Evolutionary conservation across 2,797 vertebrate genomes (phyloP).

Genomic region (Enteromius afrohamiltoni): DNA sequence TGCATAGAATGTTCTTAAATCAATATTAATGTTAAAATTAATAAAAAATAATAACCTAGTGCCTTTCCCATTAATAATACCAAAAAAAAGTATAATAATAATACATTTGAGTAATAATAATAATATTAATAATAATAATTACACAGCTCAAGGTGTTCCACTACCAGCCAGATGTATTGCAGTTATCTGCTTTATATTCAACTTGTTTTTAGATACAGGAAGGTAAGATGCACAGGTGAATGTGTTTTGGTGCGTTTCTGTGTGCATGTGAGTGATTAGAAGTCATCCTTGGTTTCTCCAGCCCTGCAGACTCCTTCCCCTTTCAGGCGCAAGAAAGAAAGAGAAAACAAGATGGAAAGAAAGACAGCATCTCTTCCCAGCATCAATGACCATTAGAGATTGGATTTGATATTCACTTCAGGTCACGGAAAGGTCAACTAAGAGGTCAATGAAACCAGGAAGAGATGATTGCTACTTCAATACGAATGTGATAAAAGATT

Average conservation of each 20-base stretch:
- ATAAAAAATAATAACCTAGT: not conserved
- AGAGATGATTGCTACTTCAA: slow-evolving; percentile 3
- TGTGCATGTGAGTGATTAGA: slow-evolving; percentile 21
- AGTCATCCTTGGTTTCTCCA: slow-evolving; percentile 47
- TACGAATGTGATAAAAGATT: not conserved
- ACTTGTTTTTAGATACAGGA: not conserved
- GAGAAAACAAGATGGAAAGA: slow-evolving; percentile 15
- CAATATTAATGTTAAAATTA: not conserved
- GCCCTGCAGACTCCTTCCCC: slow-evolving; percentile 45
- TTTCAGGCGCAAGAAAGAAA: slow-evolving; percentile 36
- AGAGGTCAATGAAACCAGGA: slow-evolving; percentile 22
- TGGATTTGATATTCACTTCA: not conserved
- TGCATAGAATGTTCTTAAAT: not conserved
- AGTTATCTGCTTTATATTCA: not conserved
- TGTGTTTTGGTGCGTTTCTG: not conserved
- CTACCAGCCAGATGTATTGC: not conserved
- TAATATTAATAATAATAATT: not conserved
- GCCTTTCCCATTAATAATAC: not conserved
- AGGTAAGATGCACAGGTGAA: not conserved
- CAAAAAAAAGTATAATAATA: not conserved
- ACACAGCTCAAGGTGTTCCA: slow-evolving; percentile 63
- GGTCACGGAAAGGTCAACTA: not conserved
- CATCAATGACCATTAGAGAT: slow-evolving; percentile 3
- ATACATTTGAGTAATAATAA: not conserved
- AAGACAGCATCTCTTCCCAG: slow-evolving; percentile 34